These are phyloP conservation scores for Iguana delicatissima DNA, from an alignment of 2,797 vertebrate genomes.

Conservation along the genomic window DNA sequence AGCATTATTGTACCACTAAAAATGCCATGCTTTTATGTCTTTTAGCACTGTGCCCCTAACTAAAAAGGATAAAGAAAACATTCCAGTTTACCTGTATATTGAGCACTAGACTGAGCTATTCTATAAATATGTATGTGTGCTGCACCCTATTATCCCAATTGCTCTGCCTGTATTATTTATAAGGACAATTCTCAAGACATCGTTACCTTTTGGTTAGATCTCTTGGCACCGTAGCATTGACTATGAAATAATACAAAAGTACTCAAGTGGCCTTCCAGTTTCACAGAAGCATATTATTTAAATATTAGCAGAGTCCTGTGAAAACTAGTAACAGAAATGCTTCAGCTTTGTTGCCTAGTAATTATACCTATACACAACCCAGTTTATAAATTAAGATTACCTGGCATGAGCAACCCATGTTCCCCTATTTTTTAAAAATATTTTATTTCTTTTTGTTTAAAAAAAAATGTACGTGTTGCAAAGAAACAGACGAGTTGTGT, in stretches of 20 bases:
- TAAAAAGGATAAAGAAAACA: neutral
- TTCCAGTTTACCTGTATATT: neutral
- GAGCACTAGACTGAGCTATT: neutral
- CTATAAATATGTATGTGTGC: neutral
- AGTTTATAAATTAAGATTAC: neutral
- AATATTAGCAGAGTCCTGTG: neutral
- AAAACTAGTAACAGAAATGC: neutral
- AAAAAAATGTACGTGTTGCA: neutral
- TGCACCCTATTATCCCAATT: neutral
- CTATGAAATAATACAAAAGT: neutral
- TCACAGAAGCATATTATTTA: neutral
- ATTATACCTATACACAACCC: neutral
- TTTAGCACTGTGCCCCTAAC: neutral
- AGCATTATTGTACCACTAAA: slow-evolving; percentile 60
- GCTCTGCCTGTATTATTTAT: neutral
- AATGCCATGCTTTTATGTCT: neutral
- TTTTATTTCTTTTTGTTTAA: neutral
- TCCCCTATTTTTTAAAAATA: neutral
- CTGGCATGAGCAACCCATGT: neutral
- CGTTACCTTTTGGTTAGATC: neutral
- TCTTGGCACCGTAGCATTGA: neutral
- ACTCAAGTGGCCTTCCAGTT: neutral
- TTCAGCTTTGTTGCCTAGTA: neutral
- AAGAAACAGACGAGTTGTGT: neutral
- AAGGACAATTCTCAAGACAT: neutral